Percentiles rank a stretch among this genome's conserved stretches.
Conservation (phyloP, 2,888 invertebrate species). For the Drosophila nr. perissopoda region DNA sequence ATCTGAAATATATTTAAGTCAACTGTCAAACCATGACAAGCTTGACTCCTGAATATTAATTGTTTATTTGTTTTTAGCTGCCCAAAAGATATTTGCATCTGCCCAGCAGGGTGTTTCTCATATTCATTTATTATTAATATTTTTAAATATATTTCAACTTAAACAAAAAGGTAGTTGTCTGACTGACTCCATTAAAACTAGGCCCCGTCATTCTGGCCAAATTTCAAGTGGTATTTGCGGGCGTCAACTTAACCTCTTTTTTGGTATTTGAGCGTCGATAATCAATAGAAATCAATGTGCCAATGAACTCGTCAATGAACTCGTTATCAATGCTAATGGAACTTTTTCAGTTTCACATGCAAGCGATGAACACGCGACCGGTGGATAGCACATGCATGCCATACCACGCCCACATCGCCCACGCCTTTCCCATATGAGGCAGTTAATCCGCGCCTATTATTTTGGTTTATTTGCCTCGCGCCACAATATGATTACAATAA, state of each 20-base stretch:
- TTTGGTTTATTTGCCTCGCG: conserved; percentile 27
- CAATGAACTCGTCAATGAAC: conserved; percentile 76
- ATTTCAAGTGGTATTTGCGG: conserved; percentile 21
- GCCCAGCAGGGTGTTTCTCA: not conserved
- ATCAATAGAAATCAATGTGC: conserved; percentile 73
- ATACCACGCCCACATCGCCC: conserved; percentile 25
- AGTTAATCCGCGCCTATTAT: conserved; percentile 27
- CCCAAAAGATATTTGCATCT: not conserved
- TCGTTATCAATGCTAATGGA: conserved; percentile 71
- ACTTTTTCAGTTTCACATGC: conserved; percentile 42
- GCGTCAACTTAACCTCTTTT: conserved; percentile 18
- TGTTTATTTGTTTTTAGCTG: not conserved
- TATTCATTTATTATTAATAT: not conserved
- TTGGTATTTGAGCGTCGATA: conserved; percentile 30
- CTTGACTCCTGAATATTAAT: not conserved
- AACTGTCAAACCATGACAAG: not conserved
- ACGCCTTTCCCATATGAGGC: not conserved
- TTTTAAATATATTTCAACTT: not conserved
- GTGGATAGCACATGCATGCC: conserved; percentile 18
- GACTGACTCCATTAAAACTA: not conserved
- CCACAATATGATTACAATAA: conserved; percentile 70
- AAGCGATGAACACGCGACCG: conserved; percentile 42
- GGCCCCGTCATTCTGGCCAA: conserved; percentile 3
- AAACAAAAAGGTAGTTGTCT: not conserved
- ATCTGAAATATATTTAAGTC: not conserved